A percentile compares a stretch with the other conserved stretches of the same genome.
phyloP scores from a whole-genome alignment of 2,888 invertebrate species.

The Alentia gelatinosa region DNA sequence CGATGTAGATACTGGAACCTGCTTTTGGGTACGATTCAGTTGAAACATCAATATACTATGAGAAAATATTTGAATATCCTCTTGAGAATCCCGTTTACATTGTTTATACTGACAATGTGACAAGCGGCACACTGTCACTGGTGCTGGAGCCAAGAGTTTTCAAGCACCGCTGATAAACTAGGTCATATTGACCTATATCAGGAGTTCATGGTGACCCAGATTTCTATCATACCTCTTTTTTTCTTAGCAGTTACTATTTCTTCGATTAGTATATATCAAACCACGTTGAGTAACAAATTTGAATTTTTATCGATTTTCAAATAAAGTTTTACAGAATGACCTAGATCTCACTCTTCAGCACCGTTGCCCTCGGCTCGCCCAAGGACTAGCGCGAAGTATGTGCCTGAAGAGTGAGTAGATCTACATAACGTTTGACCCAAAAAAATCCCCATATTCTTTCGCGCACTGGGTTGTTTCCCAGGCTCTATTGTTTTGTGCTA shows the following conservation, averaged over 20 bases:
- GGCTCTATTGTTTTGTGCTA: not conserved
- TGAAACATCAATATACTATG: no score
- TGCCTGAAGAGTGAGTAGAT: no score
- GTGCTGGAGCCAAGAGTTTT: not conserved
- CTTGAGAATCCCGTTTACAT: not conserved
- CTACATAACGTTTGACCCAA: constrained; percentile 40
- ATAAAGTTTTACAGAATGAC: not conserved
- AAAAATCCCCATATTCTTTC: not conserved
- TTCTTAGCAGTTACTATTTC: no score
- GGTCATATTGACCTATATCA: constrained; percentile 8
- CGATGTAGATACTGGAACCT: no score
- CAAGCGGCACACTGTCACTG: not conserved
- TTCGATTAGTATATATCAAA: no score
- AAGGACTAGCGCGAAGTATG: no score
- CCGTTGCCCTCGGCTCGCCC: no score
- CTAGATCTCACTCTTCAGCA: no score
- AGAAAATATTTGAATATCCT: no score
- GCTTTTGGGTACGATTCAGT: no score
- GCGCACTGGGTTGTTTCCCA: not conserved
- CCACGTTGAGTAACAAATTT: not conserved
- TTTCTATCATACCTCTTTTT: no score
- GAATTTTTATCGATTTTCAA: not conserved
- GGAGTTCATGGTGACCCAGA: not conserved
- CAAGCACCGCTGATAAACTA: not conserved
- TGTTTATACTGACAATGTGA: not conserved